Evolutionary conservation across 2,797 vertebrate species (phyloP), one percentile per base, ranked within the genome.

Genomic region (Tenualosa thibaudeaui): DNA sequence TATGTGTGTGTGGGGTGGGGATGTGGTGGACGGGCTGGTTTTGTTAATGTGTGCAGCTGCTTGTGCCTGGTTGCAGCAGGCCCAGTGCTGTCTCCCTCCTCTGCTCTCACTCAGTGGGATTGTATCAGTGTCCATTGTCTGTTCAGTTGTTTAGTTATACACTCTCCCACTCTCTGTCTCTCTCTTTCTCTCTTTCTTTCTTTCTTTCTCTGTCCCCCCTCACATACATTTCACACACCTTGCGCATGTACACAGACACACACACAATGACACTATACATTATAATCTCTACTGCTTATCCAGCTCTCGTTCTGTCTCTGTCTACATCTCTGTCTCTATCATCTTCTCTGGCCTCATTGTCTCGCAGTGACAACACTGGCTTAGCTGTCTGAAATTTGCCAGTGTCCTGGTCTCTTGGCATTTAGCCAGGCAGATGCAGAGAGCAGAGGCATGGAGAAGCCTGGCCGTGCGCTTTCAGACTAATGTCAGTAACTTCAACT

Each of bases 1-100:
- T 90, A 89, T 93, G 90, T 87, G 86, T 19, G 85, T 81, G 62
- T 90, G 88, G 60, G 85, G 83, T 62, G 81, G 85, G 37, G 10
- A 24, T 56, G 49, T 81, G 82, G 82, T 83, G 26, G 37, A 31
- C 31, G 31, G 3, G 62, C 26, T 10, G 24, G 46, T 49, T 49
- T 15, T 75, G 40, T 71, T 37, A 15, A 37, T 46, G 71, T 22
- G 71, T 22, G 17, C 71, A 78, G 40, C 8, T 46, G 71, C 71
- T 78, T 78, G 71, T 46, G 40, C 40, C 71, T 78, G 71, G 37
- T 19, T 43, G 65, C 6, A 71, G 65, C 43, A 43, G 71, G 37
- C 40, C 40, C 19, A 19, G 17, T 40, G 71, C 71, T 9, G 37
- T 46, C 26, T 40, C 31, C 12, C 31, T 71, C 31, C 31, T 51